phyloP scores from a whole-genome alignment of 92 coral and sea anemone genomes.

The Epizoanthus stellaris region DNA sequence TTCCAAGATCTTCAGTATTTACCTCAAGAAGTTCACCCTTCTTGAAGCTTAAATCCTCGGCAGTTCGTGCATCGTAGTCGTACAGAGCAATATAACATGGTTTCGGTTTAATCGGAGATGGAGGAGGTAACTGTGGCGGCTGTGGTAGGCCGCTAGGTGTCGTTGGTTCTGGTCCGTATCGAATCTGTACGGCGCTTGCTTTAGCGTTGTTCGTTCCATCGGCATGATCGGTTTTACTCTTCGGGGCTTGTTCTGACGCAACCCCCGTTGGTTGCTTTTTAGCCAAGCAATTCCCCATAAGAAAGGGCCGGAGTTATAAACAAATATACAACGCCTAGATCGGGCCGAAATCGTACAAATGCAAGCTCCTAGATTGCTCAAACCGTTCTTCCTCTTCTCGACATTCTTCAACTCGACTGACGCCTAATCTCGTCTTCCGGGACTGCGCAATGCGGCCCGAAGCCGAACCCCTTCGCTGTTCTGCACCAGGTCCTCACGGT shows the following conservation, averaged over 20 bases:
- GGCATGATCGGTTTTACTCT: slow-evolving; percentile 46
- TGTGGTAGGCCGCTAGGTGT: slow-evolving; percentile 62
- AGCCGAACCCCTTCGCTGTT: no score
- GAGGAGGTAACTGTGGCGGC: slow-evolving; percentile 50
- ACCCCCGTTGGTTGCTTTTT: slow-evolving; percentile 56
- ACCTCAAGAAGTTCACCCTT: slow-evolving; percentile 97
- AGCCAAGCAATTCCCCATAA: slow-evolving; percentile 91
- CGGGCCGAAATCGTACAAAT: no score
- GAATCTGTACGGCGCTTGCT: background rate
- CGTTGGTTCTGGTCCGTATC: slow-evolving; percentile 65
- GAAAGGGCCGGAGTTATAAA: background rate
- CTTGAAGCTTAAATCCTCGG: slow-evolving; percentile 93
- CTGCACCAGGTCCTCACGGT: no score
- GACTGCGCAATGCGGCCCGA: no score
- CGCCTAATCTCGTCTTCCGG: no score
- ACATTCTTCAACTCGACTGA: no score
- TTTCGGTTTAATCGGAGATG: slow-evolving; percentile 58
- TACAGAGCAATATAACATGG: slow-evolving; percentile 86
- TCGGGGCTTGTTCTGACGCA: slow-evolving; percentile 45
- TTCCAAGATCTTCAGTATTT: slow-evolving; percentile 70
- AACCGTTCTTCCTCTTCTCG: no score
- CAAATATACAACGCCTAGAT: no score
- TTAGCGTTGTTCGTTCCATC: slow-evolving; percentile 11
- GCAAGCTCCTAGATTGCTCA: no score
- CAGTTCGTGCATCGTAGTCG: slow-evolving; percentile 96